Evolutionary conservation across 2,888 invertebrate genomes (phyloP), one percentile per base, ranked within the genome.

Genomic region (Dicycla oo): DNA sequence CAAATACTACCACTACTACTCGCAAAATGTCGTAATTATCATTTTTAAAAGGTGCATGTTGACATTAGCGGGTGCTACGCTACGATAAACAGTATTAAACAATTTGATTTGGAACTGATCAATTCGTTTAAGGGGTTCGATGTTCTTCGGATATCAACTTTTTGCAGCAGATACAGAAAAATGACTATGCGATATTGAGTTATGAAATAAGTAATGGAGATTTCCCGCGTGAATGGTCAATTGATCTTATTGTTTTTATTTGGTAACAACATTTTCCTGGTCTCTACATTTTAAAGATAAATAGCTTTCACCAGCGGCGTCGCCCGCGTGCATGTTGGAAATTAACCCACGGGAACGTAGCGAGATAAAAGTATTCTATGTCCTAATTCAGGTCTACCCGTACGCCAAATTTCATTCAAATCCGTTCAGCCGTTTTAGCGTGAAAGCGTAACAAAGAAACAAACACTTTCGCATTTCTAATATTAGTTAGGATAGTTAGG

Each of bases 1-100:
- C 91, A 94, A 93, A 95, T 95, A 95, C 92, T 93, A 86, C 95
- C 95, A 94, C 95, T 93, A 88, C 95, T 91, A 90, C 88, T 85
- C 84, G 73, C 75, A 70, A 70, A 80, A 86, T 92, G 88, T 90
- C 85, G 90, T 90, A 91, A 92, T 88, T 85, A 85, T 81, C 85
- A 84, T 81, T 76, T 38, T 82, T 78, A 83, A 77, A 81, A 85
- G 85, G 77, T 84, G 85, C 86, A 82, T 88, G 91, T 91, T 91
- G 91, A 90, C 91, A 90, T 85, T 86, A 86, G 71, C 77, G 84
- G 85, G 78, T 80, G 87, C 78, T 71, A 84, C 86, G 89, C 88
- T 86, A 87, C 85, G 87, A 84, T 88, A 83, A 80, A 85, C 81
- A 85, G 78, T 71, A 74, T 73, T 75, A 80, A 84, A 78, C 78